Base-by-base conservation (phyloP, 2,797 vertebrate species). In the Falco novaeseelandiae region DNA sequence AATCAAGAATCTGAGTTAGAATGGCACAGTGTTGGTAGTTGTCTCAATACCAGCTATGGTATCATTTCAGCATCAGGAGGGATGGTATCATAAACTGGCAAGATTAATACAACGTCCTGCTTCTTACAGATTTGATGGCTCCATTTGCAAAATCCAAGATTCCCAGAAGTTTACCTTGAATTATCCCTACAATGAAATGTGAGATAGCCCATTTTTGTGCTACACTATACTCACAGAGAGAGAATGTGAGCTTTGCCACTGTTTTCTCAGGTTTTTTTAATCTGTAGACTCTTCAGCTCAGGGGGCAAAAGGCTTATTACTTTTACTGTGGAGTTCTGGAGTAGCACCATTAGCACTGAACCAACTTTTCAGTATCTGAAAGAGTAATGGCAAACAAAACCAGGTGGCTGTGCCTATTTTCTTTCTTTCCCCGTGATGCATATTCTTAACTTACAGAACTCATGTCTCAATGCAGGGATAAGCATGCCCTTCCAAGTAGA, bases 301-400 rank as follows among this genome's bases (percentile, higher is more conserved):
- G 18, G n/a, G n/a, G 67, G 57, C 29, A 73, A 79, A 69, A 66
- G 20, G 30, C 48, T 89, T 81, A 49, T 19, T 81, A 40, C 59
- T 71, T 49, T 78, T 72, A 51, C 65, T 76, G 62, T 12, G 22
- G 48, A 69, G 69, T 49, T 46, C 62, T 58, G 48, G 49, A 46
- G 36, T 23, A 42, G 7, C 70, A 86, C 63, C 78, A 52, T 29
- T 81, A 82, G 49, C 51, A 40, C 55, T 63, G 65, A 91, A 54
- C 52, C 29, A 38, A n/a, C n/a, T n/a, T n/a, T n/a, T 18, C 67
- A 57, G 71, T 54, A 74, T 70, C 80, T 66, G 61, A 95, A 96
- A 97, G 69, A 80, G 80, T 85, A 95, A 96, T 32, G 62, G 79
- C 85, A 63, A 84, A 77, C 51, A 87, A 71, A 51, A 20, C 6